Base-by-base conservation (phyloP, 2,888 invertebrate genomes). In the Brenthis ino region DNA sequence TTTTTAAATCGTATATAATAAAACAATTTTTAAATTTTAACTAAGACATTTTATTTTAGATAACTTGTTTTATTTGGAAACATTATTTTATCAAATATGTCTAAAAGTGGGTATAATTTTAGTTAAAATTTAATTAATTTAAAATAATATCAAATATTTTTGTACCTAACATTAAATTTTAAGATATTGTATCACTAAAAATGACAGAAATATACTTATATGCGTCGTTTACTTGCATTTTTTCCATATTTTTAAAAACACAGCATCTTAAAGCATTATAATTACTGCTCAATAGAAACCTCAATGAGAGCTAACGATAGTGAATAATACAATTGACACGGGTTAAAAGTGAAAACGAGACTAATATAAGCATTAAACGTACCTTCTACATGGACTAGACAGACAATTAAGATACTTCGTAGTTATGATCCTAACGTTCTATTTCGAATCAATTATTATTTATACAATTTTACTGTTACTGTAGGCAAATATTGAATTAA, bases 291-390 rank as follows among this genome's bases (percentile, higher is more conserved):
- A 11, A 43, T 43, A 43, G 37, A 33, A 33, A 33, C 16, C 16
- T 33, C n/a, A 37, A 43, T 16, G 20, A 37, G 12, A 53, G 4
- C 47, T 54, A 53, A 58, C 43, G 28, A 28, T 16, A 63, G 24
- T 67, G 56, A 67, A 67, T 67, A 63, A 67, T 51, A 55, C 60
- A 67, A 63, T 50, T 63, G 61, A 67, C 63, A 57, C 37, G 20
- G 20, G 24, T 43, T 56, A 56, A 67, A 61, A 67, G 67, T 67
- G 67, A 67, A 67, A 67, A 63, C 57, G 20, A 51, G 61, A 63
- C 50, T 56, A 28, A 56, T 37, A 50, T 13, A 50, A 61, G 55
- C 48, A 20, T 28, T 24, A 47, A 55, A 33, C 28, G 55, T 28
- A 48, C 58, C 58, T 48, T 11, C n/a, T 48, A 60, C 58, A 28